Evolutionary conservation across 2,797 vertebrate species (phyloP), one percentile per base, ranked within the genome.

Genomic region (Enteromius unitaeniatus): DNA sequence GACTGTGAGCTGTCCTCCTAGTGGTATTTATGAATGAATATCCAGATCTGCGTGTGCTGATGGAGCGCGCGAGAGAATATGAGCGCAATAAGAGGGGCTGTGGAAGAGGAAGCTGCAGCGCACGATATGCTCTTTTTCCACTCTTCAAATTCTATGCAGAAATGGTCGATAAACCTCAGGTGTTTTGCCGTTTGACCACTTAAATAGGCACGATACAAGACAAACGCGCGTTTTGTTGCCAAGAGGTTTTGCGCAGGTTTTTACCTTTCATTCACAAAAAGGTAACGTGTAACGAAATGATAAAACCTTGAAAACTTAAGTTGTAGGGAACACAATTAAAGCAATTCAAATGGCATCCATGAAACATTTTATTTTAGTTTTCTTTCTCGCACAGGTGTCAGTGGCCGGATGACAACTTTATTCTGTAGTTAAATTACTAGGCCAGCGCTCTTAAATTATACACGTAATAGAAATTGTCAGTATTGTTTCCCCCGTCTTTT

Each of bases 1-100:
- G 49, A 80, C 60, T 42, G 68, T 84, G 67, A 70, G 34, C 42
- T 78, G 69, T 79, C 65, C 70, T 87, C 51, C 49, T 64, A 31
- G 55, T 47, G 28, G 55, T 79, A 89, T 89, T 91, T 88, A 86
- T 90, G 90, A 90, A 90, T 90, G 90, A 85, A 91, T 77, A 86
- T 85, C 69, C 84, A 84, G 73, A 55, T 84, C 47, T 86, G 80
- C 62, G 78, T 34, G 49, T 60, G 78, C 49, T 77, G 45, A 82
- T 19, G 72, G 65, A 68, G 74, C 60, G 64, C n/a, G 40, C 58
- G 58, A 65, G 49, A 76, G 47, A 40, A n/a, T 60, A 19, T 72
- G 37, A 34, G 42, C 69, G 45, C 58, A 69, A 19, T 51, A 64
- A 51, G 60, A 79, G 6, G 31, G 28, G 55, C 62, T 53, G 65